Evolutionary conservation across 2,888 invertebrate species (phyloP).

Genomic region (Athalia circularis): DNA sequence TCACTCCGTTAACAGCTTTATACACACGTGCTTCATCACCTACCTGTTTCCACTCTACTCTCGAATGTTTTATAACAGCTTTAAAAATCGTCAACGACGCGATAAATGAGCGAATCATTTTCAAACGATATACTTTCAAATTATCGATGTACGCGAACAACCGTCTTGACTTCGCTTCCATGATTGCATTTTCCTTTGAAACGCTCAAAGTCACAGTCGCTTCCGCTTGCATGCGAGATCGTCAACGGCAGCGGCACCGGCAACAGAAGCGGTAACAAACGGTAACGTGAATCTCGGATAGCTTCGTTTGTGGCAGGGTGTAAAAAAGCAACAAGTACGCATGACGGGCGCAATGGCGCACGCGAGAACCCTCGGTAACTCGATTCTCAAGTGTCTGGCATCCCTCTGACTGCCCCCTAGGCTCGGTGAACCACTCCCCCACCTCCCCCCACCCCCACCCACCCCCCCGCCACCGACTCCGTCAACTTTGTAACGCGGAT

Average conservation of each 20-base stretch:
- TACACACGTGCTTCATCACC: not conserved
- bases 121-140: too few species aligned
- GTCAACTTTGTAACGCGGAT: not conserved
- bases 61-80: not conserved
- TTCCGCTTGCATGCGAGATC: slow-evolving; percentile 26
- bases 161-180: too few species aligned
- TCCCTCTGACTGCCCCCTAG: slow-evolving; percentile 13
- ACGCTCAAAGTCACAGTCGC: not conserved
- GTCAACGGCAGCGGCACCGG: too few species aligned
- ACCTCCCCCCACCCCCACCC: not conserved
- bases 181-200: too few species aligned
- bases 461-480: too few species aligned
- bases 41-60: not conserved
- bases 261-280: not conserved
- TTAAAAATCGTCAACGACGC: not conserved
- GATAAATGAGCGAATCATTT: too few species aligned
- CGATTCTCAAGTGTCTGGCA: slow-evolving; percentile 40
- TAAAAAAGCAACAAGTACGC: slow-evolving; percentile 41
- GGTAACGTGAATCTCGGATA: slow-evolving; percentile 2
- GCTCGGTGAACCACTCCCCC: slow-evolving; percentile 16
- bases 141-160: too few species aligned
- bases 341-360: slow-evolving; percentile 42
- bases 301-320: slow-evolving; percentile 7
- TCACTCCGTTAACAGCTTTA: not conserved
- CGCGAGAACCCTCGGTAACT: slow-evolving; percentile 39